Evolutionary conservation across 2,113 vertebrate species (phyloP).

Genomic region (Corythoichthys haematopterus): DNA sequence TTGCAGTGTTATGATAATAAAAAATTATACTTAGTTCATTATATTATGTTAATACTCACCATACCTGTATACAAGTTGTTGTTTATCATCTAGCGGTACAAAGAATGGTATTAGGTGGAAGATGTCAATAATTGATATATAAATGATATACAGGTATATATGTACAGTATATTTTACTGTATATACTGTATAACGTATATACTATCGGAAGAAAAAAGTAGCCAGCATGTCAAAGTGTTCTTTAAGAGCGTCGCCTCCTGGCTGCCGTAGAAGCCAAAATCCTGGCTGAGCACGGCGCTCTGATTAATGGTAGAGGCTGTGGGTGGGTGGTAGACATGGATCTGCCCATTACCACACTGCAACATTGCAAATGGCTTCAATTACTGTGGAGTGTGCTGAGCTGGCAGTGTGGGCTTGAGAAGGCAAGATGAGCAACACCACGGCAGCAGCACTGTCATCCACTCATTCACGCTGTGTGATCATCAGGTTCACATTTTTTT

Average conservation of each 20-base stretch:
- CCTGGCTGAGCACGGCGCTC: slow-evolving; percentile 60
- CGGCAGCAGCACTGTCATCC: slow-evolving; percentile 50
- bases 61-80: too few relatives aligned
- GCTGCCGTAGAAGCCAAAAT: slow-evolving; percentile 58
- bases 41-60: too few relatives aligned
- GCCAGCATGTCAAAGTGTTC: slow-evolving; percentile 49
- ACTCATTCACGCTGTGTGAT: slow-evolving; percentile 48
- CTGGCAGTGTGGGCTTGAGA: slow-evolving; percentile 64
- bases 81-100: too few relatives aligned
- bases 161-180: too few relatives aligned
- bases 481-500: slow-evolving; percentile 12
- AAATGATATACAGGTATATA: too few relatives aligned
- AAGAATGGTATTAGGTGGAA: too few relatives aligned
- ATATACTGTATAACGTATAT: too few relatives aligned
- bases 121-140: too few relatives aligned
- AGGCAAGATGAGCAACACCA: slow-evolving; percentile 61
- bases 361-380: slow-evolving; percentile 81
- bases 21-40: too few relatives aligned
- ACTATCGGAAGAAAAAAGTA: slow-evolving; percentile 6
- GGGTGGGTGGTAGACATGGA: slow-evolving; percentile 77
- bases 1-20: too few relatives aligned
- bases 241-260: slow-evolving; percentile 60
- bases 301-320: slow-evolving; percentile 78
- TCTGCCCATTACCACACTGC: slow-evolving; percentile 77
- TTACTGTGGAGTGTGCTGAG: slow-evolving; percentile 78